Evolutionary conservation across 1,140 invertebrate species (phyloP).

Genomic region (Zeugodacus cucurbitae): DNA sequence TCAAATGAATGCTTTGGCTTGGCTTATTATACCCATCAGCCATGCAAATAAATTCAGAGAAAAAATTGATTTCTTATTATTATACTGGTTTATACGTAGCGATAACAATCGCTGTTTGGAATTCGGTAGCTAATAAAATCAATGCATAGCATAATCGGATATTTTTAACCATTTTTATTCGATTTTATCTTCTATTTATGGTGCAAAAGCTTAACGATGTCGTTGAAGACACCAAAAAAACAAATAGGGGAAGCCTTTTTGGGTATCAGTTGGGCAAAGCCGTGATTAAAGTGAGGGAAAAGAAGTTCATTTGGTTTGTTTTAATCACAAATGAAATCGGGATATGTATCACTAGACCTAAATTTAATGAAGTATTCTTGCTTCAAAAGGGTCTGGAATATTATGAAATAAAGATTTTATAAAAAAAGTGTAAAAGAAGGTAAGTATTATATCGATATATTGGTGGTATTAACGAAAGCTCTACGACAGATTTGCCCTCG

Average conservation of each 20-base stretch:
- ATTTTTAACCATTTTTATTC: not conserved
- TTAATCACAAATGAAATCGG: too few species aligned
- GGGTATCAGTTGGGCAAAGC: too few species aligned
- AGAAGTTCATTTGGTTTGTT: too few species aligned
- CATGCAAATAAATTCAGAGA: not conserved
- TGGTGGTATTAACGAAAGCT: too few species aligned
- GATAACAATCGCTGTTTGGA: not conserved
- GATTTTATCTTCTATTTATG: not conserved
- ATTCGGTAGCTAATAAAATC: constrained; percentile 1
- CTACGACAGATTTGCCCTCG: too few species aligned
- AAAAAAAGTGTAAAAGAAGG: too few species aligned
- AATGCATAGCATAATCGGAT: not conserved
- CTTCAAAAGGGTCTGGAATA: too few species aligned
- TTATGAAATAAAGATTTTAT: too few species aligned
- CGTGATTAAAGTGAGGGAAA: too few species aligned
- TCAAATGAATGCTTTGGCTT: not conserved
- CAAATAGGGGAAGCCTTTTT: not conserved
- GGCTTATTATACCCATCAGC: not conserved
- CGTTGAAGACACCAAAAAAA: not conserved
- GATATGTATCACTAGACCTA: too few species aligned
- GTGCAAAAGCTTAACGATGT: not conserved
- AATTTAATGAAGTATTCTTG: too few species aligned
- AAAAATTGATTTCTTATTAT: constrained; percentile 28
- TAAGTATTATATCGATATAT: too few species aligned
- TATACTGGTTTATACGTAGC: not conserved